Base-by-base conservation (phyloP, 2,113 vertebrate genomes). In the Ondatra zibethicus region DNA sequence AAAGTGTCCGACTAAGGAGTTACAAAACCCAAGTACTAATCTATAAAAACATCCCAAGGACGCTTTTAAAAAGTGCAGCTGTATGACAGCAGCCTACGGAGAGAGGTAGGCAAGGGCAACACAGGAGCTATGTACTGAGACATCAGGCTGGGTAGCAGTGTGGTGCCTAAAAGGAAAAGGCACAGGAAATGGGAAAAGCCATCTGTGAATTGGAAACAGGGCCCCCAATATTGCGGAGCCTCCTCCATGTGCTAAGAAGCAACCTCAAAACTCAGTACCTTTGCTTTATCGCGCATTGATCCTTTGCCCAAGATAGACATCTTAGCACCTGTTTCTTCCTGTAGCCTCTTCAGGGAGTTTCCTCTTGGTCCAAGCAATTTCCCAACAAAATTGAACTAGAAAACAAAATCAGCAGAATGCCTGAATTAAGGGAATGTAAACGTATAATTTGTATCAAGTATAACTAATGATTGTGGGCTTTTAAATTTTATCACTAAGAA, bases 281-380 rank as follows among this genome's bases (percentile, higher is more conserved):
- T 99, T 94, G 98, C 99, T 99, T 99, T 99, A 98, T 99, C 99
- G 97, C 99, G 99, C 99, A 99, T 99, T 96, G 99, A 99, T 97
- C 99, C 99, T 98, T 99, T 99, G 77, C 99, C 99, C 61, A 99
- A 99, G 98, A 99, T 99, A 96, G 99, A 99, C 99, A 99, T 99
- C 99, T 99, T 99, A 98, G 99, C 99, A 96, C 99, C 99, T 36
- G 99, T 99, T 98, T 99, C 99, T 98, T 99, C 99, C 98, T 99
- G 99, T 98, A 99, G 99, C 97, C 99, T 99, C 98, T 99, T 99
- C 99, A 99, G 99, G 96, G 99, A 99, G 98, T 99, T 99, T 98
- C 99, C 99, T 99, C 99, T 99, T 95, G 99, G 99, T 98, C 99
- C 99, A 96, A 99, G 99, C 97, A 99, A 99, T 98, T 99, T 99